A percentile compares a stretch with the other conserved stretches of the same genome.
These are phyloP conservation scores for Temnothorax rugatulus DNA, from an alignment of 2,888 invertebrate species.

Conservation along the genomic window DNA sequence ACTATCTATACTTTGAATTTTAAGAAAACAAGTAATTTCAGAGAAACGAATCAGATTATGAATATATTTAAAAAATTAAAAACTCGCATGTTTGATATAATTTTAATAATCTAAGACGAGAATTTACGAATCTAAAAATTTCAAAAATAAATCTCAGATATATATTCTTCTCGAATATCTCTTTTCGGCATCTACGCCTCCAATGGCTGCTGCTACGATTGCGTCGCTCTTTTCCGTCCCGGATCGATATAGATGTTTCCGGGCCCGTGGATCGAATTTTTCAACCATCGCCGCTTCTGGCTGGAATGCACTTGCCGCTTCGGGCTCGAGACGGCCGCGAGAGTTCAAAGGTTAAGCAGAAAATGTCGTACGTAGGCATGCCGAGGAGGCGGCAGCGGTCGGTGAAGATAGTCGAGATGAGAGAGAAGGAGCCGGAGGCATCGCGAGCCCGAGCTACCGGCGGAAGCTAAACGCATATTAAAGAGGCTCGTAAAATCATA, in stretches of 20 bases:
- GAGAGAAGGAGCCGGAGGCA: constrained; percentile 65
- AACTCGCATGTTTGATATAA: background rate
- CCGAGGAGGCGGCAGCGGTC: constrained; percentile 52
- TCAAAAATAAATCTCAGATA: background rate
- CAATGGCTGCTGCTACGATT: background rate
- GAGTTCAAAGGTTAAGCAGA: constrained; percentile 82
- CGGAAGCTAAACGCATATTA: constrained; percentile 81
- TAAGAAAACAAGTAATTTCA: too few relatives aligned
- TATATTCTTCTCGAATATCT: background rate
- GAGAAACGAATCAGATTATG: background rate
- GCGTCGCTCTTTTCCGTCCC: background rate
- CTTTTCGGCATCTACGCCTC: too few relatives aligned
- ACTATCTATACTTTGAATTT: background rate
- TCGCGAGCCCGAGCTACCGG: constrained; percentile 66
- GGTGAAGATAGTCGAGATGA: constrained; percentile 14
- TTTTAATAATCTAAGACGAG: background rate
- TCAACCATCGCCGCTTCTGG: constrained; percentile 65
- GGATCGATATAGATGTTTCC: constrained; percentile 54
- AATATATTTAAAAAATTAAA: background rate
- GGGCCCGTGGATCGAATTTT: constrained; percentile 64
- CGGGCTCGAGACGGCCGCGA: constrained; percentile 61
- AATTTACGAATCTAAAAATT: background rate
- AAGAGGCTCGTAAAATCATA: constrained; percentile 83
- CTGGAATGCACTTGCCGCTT: constrained; percentile 75
- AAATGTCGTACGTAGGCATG: constrained; percentile 78